Conservation (phyloP, 53 echinoderm and acorn worm genomes). For the Astropecten irregularis region DNA sequence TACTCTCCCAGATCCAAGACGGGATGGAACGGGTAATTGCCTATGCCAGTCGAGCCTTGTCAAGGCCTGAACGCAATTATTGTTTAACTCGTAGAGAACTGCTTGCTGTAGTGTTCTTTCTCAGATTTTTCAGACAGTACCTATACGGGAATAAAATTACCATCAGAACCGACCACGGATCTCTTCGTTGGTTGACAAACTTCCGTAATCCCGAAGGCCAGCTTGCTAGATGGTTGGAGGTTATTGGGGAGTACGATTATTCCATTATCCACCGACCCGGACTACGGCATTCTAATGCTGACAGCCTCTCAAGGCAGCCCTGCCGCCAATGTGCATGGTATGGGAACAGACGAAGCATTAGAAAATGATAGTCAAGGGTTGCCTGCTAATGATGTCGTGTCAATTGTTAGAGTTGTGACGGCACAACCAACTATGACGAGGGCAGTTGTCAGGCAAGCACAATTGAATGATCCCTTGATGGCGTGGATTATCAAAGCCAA, state of each 20-base stretch:
- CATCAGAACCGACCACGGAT: constrained; percentile 16
- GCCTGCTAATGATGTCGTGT: too few species aligned
- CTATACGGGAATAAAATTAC: background rate
- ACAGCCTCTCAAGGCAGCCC: constrained; percentile 22
- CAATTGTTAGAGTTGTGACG: background rate
- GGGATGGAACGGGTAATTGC: constrained; percentile 15
- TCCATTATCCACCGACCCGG: background rate
- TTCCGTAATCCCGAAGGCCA: constrained; percentile 22
- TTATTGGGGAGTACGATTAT: constrained; percentile 18
- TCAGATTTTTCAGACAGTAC: constrained; percentile 21
- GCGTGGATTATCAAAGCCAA: constrained; percentile 20
- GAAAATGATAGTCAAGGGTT: too few species aligned
- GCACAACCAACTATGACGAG: background rate
- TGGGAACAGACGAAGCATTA: background rate
- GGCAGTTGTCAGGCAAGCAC: background rate
- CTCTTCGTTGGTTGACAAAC: constrained; percentile 15
- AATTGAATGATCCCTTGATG: constrained; percentile 8
- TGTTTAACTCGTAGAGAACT: constrained; percentile 41
- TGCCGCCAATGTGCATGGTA: constrained; percentile 47
- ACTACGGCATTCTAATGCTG: background rate
- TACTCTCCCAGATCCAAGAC: constrained; percentile 12
- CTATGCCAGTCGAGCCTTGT: constrained; percentile 13
- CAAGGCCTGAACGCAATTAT: constrained; percentile 19
- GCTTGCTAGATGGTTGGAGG: constrained; percentile 26
- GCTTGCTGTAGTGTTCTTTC: background rate